phyloP scores from a whole-genome alignment of 2,113 vertebrate genomes.

The Pyrgilauda ruficollis region DNA sequence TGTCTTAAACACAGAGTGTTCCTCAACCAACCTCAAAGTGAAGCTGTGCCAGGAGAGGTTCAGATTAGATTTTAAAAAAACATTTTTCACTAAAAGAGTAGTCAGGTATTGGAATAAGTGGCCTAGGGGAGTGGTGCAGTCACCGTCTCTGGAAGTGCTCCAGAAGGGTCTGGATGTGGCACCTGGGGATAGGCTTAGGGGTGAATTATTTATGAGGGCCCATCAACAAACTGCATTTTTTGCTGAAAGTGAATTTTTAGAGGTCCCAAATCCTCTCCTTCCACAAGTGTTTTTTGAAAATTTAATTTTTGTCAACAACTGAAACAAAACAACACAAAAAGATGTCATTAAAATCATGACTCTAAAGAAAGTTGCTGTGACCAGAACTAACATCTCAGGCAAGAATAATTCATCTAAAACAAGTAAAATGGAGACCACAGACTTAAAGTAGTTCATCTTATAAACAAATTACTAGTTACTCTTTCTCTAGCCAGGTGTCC shows the following conservation, averaged over 20 bases:
- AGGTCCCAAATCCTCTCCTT: neutral
- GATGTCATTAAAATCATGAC: neutral
- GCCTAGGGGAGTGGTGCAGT: neutral
- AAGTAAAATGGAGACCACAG: neutral
- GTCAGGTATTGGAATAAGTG: neutral
- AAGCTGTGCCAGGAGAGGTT: neutral
- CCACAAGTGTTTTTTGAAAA: neutral
- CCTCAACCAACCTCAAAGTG: neutral
- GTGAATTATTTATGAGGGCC: neutral
- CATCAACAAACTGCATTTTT: neutral
- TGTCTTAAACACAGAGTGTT: neutral
- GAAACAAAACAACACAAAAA: neutral
- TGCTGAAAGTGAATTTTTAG: neutral
- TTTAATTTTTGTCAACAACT: neutral
- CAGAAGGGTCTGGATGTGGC: neutral
- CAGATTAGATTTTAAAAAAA: neutral
- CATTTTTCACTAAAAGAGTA: neutral
- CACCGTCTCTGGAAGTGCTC: rapidly evolving
- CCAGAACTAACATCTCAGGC: neutral
- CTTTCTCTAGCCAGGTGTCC: neutral
- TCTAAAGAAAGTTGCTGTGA: neutral
- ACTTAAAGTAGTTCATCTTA: neutral
- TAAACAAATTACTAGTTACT: neutral
- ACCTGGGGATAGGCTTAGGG: neutral
- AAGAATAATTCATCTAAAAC: neutral